Conservation (phyloP, 2,888 invertebrate species). For the Entomobrya multifasciata region DNA sequence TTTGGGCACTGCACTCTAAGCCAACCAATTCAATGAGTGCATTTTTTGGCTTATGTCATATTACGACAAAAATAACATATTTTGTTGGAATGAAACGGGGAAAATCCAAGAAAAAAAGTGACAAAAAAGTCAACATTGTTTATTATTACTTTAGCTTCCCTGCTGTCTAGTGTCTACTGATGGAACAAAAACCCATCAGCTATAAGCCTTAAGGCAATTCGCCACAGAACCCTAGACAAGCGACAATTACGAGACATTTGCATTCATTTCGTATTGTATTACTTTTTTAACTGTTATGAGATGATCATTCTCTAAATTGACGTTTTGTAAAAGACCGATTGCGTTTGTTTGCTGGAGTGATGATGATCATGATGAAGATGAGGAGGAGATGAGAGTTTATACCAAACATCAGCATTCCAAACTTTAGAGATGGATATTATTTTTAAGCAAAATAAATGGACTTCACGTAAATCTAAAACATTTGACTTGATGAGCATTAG, state of each 20-base stretch:
- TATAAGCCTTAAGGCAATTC: conserved; percentile 58
- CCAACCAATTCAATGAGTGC: too few species aligned
- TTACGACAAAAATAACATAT: too few species aligned
- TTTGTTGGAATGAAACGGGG: not conserved
- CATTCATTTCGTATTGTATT: conserved; percentile 60
- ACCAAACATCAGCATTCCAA: not conserved
- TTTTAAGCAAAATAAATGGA: not conserved
- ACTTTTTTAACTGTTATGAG: too few species aligned
- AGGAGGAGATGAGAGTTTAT: not conserved
- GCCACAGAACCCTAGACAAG: conserved; percentile 31
- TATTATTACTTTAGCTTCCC: not conserved
- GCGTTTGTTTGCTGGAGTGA: not conserved
- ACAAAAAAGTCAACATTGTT: conserved; percentile 14
- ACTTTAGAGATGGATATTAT: not conserved
- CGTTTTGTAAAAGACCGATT: conserved; percentile 17
- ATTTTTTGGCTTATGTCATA: too few species aligned
- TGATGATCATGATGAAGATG: too few species aligned
- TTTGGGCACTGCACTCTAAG: too few species aligned
- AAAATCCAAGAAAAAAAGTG: conserved; percentile 4
- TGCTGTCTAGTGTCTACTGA: not conserved
- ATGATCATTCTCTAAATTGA: conserved; percentile 15
- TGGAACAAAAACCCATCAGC: not conserved
- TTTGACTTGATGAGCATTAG: conserved; percentile 60
- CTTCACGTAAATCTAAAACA: conserved; percentile 26
- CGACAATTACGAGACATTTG: conserved; percentile 51